Percentiles rank a stretch among this genome's conserved stretches.
Conservation (phyloP, 2,888 invertebrate species). For the Aproaerema taeniolella region DNA sequence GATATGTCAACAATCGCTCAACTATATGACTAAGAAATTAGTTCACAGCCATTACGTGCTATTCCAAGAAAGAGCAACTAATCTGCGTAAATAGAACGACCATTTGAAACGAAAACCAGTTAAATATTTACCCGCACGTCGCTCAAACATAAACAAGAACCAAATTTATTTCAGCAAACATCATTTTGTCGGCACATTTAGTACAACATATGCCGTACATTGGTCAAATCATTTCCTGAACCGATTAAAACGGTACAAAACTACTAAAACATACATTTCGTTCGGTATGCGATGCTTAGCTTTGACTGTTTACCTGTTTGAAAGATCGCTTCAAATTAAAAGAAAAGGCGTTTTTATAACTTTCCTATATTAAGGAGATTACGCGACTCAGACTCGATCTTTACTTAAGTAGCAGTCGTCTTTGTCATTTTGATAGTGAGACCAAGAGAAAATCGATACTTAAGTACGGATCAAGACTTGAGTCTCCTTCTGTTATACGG, state of each 20-base stretch:
- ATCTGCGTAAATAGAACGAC: not conserved
- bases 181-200: not conserved
- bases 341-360: no score
- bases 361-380: no score
- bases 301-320: constrained; percentile 19
- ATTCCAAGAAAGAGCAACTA: not conserved
- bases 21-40: no score
- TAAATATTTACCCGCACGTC: constrained; percentile 13
- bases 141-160: constrained; percentile 25
- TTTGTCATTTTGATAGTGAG: no score
- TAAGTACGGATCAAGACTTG: no score
- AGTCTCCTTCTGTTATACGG: no score
- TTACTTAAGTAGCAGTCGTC: no score
- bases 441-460: no score
- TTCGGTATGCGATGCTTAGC: constrained; percentile 20
- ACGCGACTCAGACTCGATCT: no score
- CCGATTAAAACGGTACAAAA: constrained; percentile 46
- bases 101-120: constrained; percentile 6
- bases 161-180: constrained; percentile 29
- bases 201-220: not conserved
- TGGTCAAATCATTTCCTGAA: constrained; percentile 26
- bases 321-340: no score
- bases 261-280: constrained; percentile 28
- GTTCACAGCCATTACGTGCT: no score
- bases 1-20: no score